phyloP scores from a whole-genome alignment of 2,888 invertebrate species.

The Melipona bicolor region DNA sequence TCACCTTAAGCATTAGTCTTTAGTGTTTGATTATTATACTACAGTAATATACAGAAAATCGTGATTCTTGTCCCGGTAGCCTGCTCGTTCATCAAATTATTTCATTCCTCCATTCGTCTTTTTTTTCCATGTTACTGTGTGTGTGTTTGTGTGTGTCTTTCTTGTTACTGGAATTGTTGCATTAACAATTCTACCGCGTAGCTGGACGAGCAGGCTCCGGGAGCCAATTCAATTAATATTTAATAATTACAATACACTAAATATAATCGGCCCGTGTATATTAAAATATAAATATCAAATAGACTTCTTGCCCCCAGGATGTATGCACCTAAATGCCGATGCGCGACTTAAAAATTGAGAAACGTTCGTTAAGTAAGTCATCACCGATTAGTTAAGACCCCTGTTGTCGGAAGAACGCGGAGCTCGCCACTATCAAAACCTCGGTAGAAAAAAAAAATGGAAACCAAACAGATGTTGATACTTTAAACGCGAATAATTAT shows the following conservation, averaged over 20 bases:
- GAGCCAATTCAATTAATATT: constrained; percentile 59
- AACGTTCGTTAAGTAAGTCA: constrained; percentile 71
- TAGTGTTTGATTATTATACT: constrained; percentile 83
- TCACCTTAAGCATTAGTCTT: constrained; percentile 83
- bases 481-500: background rate
- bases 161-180: no score
- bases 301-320: constrained; percentile 75
- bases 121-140: background rate
- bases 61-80: constrained; percentile 48
- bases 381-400: constrained; percentile 66
- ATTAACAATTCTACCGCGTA: background rate
- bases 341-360: constrained; percentile 73
- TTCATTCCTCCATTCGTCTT: background rate
- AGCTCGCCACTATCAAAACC: constrained; percentile 38
- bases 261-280: constrained; percentile 81
- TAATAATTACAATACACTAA: constrained; percentile 79
- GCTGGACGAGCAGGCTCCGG: constrained; percentile 46
- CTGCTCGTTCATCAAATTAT: constrained; percentile 41
- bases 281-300: constrained; percentile 82
- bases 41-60: constrained; percentile 81
- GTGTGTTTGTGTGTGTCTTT: no score
- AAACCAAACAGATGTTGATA: no score
- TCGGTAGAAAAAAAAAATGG: background rate
- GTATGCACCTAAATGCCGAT: constrained; percentile 71
- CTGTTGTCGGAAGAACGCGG: constrained; percentile 53